Conservation (phyloP, 2,113 vertebrate species). For the Fregetta grallaria region DNA sequence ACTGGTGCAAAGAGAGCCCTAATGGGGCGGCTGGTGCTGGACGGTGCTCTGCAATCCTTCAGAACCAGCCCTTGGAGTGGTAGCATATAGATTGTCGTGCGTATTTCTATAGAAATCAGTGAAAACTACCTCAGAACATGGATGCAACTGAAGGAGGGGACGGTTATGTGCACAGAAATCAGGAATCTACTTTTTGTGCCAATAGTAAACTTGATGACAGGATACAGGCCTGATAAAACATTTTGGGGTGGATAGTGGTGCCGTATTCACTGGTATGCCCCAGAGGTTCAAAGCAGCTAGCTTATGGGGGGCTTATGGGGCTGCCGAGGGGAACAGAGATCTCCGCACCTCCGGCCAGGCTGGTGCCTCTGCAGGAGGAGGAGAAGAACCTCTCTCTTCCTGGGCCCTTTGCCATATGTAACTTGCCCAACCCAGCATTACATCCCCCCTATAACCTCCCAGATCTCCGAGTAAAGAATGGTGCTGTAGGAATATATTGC, state of each 20-base stretch:
- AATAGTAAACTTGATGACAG: background rate
- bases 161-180: background rate
- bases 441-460: background rate
- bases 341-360: background rate
- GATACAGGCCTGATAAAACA: background rate
- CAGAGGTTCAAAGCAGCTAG: background rate
- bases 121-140: background rate
- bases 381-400: background rate
- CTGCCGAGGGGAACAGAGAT: background rate
- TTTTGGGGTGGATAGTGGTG: background rate
- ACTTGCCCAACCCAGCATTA: background rate
- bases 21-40: background rate
- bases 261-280: background rate
- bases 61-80: background rate
- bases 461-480: background rate
- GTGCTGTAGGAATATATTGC: background rate
- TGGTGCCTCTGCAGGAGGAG: background rate
- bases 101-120: background rate
- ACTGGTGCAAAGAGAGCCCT: background rate
- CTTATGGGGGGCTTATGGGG: background rate
- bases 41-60: background rate
- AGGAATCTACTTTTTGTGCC: background rate
- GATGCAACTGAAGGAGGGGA: background rate
- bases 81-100: background rate
- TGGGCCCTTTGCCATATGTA: background rate